Evolutionary conservation across 2,888 invertebrate genomes (phyloP).

Genomic region (Clunio marinus): DNA sequence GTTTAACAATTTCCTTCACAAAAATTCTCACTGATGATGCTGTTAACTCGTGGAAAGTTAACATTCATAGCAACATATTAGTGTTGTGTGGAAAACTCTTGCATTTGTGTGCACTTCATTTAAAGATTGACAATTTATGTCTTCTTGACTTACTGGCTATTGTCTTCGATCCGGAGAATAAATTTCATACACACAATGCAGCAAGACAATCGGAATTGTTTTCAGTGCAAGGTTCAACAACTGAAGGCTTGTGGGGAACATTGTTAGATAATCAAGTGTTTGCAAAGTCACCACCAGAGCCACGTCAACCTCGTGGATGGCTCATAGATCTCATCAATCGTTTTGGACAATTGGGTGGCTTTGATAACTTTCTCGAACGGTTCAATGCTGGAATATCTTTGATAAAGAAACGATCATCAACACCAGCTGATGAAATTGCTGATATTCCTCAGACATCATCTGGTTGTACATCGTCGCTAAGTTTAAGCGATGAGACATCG

Average conservation of each 20-base stretch:
- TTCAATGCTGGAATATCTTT: constrained; percentile 70
- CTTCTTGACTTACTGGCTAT: constrained; percentile 87
- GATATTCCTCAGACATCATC: constrained; percentile 21
- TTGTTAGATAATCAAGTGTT: constrained; percentile 65
- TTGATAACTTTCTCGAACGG: constrained; percentile 76
- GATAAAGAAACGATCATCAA: constrained; percentile 55
- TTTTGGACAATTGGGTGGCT: constrained; percentile 88
- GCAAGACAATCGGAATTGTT: constrained; percentile 47
- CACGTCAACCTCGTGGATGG: constrained; percentile 88
- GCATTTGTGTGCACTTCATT: constrained; percentile 87
- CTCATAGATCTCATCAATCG: constrained; percentile 91
- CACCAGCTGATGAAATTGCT: constrained; percentile 41
- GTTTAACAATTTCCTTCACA: constrained; percentile 88
- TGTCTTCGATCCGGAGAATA: constrained; percentile 92
- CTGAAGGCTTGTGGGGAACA: constrained; percentile 53
- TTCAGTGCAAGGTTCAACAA: constrained; percentile 40
- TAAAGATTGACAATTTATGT: constrained; percentile 85
- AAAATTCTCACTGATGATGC: constrained; percentile 97
- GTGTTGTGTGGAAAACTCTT: constrained; percentile 89
- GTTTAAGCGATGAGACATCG: constrained; percentile 41
- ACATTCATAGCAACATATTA: constrained; percentile 92
- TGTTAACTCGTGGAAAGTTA: constrained; percentile 94
- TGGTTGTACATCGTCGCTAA: constrained; percentile 40
- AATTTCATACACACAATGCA: constrained; percentile 61
- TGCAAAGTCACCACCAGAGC: constrained; percentile 64